phyloP scores from a whole-genome alignment of 1,140 invertebrate genomes.

The Schlechtendalia chinensis region DNA sequence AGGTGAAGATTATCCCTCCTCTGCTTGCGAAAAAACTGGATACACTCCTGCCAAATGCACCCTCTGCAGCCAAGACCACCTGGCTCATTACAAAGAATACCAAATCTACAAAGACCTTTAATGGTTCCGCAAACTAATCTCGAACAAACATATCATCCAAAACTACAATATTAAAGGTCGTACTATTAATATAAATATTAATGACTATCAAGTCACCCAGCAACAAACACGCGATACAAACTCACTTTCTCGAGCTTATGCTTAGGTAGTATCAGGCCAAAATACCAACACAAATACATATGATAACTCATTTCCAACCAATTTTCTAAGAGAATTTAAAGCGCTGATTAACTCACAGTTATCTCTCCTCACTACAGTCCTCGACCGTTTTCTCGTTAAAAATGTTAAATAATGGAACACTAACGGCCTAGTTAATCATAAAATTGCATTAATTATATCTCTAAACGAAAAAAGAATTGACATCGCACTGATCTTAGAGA shows the following conservation, averaged over 20 bases:
- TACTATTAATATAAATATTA: slow-evolving; percentile 1
- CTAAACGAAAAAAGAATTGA: too few species aligned
- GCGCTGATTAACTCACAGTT: neutral
- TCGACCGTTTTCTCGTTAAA: neutral
- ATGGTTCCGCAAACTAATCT: neutral
- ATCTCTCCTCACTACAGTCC: neutral
- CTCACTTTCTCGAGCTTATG: neutral
- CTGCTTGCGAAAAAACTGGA: slow-evolving; percentile 56
- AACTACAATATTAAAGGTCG: neutral
- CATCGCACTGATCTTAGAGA: too few species aligned
- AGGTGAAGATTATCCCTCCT: slow-evolving; percentile 54
- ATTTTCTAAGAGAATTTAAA: neutral
- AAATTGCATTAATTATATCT: too few species aligned
- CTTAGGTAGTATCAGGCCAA: neutral
- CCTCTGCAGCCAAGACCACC: slow-evolving; percentile 55
- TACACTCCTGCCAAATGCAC: slow-evolving; percentile 54
- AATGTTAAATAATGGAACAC: neutral
- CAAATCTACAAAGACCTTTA: slow-evolving; percentile 25
- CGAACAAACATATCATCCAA: neutral
- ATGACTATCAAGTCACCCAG: neutral
- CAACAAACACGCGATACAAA: neutral
- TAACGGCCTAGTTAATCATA: too few species aligned
- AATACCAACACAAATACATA: neutral
- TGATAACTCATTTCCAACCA: neutral
- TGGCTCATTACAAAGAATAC: slow-evolving; percentile 56